phyloP scores from a whole-genome alignment of 2,113 vertebrate genomes.

The Sitta europaea region DNA sequence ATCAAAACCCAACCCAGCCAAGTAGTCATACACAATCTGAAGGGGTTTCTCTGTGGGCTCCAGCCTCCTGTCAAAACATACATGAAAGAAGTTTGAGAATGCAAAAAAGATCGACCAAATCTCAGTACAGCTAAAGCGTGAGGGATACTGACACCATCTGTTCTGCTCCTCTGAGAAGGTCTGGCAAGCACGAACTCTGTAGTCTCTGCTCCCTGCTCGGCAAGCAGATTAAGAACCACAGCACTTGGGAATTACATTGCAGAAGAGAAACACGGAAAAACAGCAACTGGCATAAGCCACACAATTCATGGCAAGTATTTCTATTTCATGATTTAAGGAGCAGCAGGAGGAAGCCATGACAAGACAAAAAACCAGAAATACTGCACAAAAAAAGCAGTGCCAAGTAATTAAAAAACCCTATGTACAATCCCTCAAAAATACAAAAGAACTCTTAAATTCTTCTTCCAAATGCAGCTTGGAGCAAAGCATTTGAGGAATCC shows the following conservation, averaged over 20 bases:
- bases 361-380: not conserved
- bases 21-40: conserved; percentile 92
- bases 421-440: not conserved
- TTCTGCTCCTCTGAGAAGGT: not conserved
- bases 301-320: not conserved
- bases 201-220: not conserved
- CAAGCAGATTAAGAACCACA: not conserved
- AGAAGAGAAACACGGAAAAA: not conserved
- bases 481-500: not conserved
- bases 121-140: not conserved
- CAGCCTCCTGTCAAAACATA: conserved; percentile 80
- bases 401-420: not conserved
- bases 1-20: conserved; percentile 84
- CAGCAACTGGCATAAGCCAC: not conserved
- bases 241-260: not conserved
- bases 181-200: not conserved
- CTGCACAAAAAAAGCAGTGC: not conserved
- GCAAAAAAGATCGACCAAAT: not conserved
- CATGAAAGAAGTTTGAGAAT: conserved; percentile 30
- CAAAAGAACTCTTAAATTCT: not conserved
- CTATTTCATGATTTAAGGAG: not conserved
- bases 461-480: not conserved
- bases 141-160: not conserved
- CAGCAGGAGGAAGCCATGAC: not conserved
- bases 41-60: conserved; percentile 86